Evolutionary conservation across 2,797 vertebrate species (phyloP), one percentile per base, ranked within the genome.

Genomic region (Cyprinella venusta): DNA sequence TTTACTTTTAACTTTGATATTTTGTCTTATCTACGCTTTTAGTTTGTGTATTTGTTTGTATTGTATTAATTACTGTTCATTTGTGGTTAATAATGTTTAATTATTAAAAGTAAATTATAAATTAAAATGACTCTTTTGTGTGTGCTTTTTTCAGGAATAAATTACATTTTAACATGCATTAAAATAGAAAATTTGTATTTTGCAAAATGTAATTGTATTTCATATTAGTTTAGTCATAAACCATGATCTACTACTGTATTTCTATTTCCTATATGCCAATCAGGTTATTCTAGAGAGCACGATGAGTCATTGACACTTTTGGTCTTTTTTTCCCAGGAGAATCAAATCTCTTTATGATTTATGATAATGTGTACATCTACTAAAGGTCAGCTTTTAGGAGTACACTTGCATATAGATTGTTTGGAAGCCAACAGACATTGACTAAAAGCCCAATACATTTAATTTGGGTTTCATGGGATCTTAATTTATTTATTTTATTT

Each of bases 301-400:
- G 13, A n/a, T 38, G 52, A 75, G 19, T 75, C 33, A 38, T 75
- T 38, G 12, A 33, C 52, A 56, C 13, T 54, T 38, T 56, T 15
- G 33, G 12, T 38, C 33, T 5, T 30, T 36, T 36, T 38, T 56
- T 38, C 50, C 19, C 50, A 75, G 7, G 13, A 56, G 21, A 75
- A 38, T 16, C 56, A 16, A 48, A 48, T 15, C 13, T 40, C 33
- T 76, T 76, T 38, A n/a, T 75, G 30, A 75, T 59, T 76, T 76
- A 59, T 59, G 72, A 56, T 75, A 75, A 75, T 59, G 52, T 76
- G 33, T 75, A 40, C 36, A 75, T 75, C 7, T 40, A 19, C 30
- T 54, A 75, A 75, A 75, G 33, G 72, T 75, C 52, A 59, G n/a
- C 33, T 3, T 59, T 75, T 24, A 40, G 13, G 21, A 59, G 33